Evolutionary conservation across 2,797 vertebrate species (phyloP).

Genomic region (Botia almorhae): DNA sequence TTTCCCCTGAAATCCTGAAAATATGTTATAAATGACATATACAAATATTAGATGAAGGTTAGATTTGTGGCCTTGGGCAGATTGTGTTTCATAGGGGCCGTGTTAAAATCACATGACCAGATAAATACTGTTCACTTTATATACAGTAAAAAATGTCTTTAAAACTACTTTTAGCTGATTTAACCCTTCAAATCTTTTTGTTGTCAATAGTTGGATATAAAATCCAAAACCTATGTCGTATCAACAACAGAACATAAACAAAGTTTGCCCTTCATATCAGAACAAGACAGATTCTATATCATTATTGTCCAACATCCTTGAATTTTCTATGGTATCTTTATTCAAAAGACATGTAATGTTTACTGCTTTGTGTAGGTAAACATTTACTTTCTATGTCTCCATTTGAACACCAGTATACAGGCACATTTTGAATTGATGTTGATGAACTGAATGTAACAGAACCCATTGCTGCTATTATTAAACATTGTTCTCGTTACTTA

Average conservation of each 20-base stretch:
- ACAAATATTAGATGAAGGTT: no score
- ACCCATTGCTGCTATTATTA: background rate
- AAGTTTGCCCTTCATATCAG: background rate
- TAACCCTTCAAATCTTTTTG: no score
- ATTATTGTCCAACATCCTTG: background rate
- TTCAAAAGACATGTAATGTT: background rate
- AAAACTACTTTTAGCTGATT: no score
- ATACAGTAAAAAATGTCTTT: no score
- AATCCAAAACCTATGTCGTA: background rate
- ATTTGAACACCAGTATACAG: background rate
- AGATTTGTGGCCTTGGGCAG: no score
- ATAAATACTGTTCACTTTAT: no score
- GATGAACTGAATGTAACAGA: background rate
- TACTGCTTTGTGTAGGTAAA: background rate
- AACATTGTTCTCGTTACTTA: background rate
- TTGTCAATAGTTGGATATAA: background rate
- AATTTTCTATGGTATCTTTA: background rate
- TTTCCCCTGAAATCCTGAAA: no score
- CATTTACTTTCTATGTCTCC: background rate
- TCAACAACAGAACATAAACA: no score
- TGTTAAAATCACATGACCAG: no score
- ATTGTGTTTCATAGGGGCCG: no score
- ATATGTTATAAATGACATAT: no score
- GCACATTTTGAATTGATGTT: background rate
- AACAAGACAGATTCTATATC: background rate